Percentiles rank a stretch among this genome's conserved stretches.
phyloP scores from a whole-genome alignment of 1,140 invertebrate species.

The Bombus fervidus region DNA sequence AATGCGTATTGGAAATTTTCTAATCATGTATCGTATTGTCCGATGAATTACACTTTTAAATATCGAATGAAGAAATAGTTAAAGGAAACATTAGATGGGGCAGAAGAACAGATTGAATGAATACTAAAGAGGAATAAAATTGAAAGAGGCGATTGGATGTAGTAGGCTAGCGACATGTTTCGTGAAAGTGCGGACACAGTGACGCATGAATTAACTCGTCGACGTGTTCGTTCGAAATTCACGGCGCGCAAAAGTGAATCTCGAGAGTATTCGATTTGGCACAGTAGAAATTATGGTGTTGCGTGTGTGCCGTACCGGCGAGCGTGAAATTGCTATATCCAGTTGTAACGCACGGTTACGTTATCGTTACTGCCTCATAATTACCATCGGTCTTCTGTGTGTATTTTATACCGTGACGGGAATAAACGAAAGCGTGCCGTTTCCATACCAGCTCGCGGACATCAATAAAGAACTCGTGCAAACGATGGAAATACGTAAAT shows the following conservation, averaged over 20 bases:
- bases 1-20: not conserved
- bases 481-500: not conserved
- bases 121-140: too few relatives aligned
- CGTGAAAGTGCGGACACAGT: slow-evolving; percentile 40
- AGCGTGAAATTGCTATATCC: slow-evolving; percentile 42
- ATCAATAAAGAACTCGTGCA: slow-evolving; percentile 20
- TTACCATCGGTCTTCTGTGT: slow-evolving; percentile 8
- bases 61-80: not conserved
- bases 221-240: slow-evolving; percentile 39
- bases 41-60: not conserved
- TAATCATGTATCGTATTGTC: not conserved
- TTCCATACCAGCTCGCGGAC: not conserved
- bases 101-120: not conserved
- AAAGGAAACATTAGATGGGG: too few relatives aligned
- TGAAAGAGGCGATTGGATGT: not conserved
- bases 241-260: slow-evolving; percentile 34
- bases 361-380: slow-evolving; percentile 41
- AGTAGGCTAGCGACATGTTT: slow-evolving; percentile 2
- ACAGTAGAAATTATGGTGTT: slow-evolving; percentile 38
- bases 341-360: slow-evolving; percentile 36
- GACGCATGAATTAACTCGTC: slow-evolving; percentile 51
- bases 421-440: slow-evolving; percentile 40
- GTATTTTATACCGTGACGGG: slow-evolving; percentile 28
- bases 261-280: slow-evolving; percentile 32
- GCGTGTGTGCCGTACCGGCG: slow-evolving; percentile 21